Percentiles rank a stretch among this genome's conserved stretches.
phyloP scores from a whole-genome alignment of 1,140 invertebrate species.

The Trachymyrmex septentrionalis region DNA sequence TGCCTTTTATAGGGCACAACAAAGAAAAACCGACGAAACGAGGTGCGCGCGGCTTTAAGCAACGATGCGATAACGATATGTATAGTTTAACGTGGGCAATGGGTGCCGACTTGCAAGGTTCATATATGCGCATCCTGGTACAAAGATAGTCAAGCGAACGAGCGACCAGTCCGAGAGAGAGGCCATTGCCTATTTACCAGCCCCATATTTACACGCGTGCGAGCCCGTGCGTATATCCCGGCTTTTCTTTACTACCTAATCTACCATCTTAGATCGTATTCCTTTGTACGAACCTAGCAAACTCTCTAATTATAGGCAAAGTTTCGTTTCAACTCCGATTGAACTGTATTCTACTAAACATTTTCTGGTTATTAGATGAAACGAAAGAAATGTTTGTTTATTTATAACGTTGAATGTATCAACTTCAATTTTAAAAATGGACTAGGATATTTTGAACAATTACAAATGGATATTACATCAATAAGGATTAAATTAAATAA shows the following conservation, averaged over 20 bases:
- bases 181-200: constrained; percentile 72
- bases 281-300: constrained; percentile 57
- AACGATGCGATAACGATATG: constrained; percentile 72
- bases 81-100: constrained; percentile 63
- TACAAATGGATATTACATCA: no score
- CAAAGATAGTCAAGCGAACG: constrained; percentile 39
- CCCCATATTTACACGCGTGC: constrained; percentile 75
- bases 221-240: constrained; percentile 49
- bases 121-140: constrained; percentile 67
- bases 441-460: neutral
- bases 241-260: constrained; percentile 79
- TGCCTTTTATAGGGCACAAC: neutral
- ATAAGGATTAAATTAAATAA: no score
- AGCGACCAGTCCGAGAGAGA: constrained; percentile 5
- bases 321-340: constrained; percentile 54
- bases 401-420: neutral
- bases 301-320: constrained; percentile 44
- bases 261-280: constrained; percentile 80
- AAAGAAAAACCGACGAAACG: constrained; percentile 5
- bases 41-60: constrained; percentile 47
- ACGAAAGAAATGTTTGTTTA: neutral
- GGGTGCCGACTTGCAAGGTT: constrained; percentile 40
- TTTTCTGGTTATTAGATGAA: neutral
- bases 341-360: constrained; percentile 10
- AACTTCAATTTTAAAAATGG: neutral